Evolutionary conservation across 1,140 invertebrate genomes (phyloP), one percentile per base, ranked within the genome.

Genomic region (Drosophila carrolli): DNA sequence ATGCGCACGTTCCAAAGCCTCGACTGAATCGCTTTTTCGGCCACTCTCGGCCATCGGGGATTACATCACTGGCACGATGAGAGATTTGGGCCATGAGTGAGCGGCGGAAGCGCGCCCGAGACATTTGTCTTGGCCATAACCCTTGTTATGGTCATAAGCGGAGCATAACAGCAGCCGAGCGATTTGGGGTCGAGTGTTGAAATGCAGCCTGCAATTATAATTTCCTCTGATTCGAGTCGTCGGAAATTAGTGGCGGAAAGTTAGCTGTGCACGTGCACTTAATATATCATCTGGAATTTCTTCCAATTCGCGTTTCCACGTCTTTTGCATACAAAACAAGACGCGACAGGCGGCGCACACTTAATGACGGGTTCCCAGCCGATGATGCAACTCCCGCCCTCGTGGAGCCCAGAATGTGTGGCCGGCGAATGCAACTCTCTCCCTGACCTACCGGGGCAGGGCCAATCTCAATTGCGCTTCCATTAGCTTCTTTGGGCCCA

Each of bases 181-280:
- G 38, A 32, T 68, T 48, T 51, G 6, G n/a, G 51, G 47, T 35
- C 66, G 38, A 8, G 55, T 88, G 66, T 79, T 70, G 82, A 86
- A 88, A 86, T 78, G 44, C 75, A 72, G 43, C 60, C 65, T 82
- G 57, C 83, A 86, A 75, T 82, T 86, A 75, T 76, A 70, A 32
- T 43, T 60, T 19, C 35, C 38, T 54, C 62, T 62, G 58, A 82
- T 78, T 71, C 63, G 61, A 68, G 50, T 77, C 37, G 23, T 27
- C 13, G 46, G 8, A 56, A 56, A 61, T 56, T 13, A 56, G n/a
- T 40, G 23, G n/a, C 40, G 23, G 37, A 11, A 19, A 13, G 6
- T 35, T 48, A 10, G 11, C 19, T 37, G 44, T 23, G 10, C 44
- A 10, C 44, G 44, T 27, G 14, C 43, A 44, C 27, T 16, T 5